phyloP scores from a whole-genome alignment of 2,888 invertebrate genomes.

The Caenorhabditis parvicauda region DNA sequence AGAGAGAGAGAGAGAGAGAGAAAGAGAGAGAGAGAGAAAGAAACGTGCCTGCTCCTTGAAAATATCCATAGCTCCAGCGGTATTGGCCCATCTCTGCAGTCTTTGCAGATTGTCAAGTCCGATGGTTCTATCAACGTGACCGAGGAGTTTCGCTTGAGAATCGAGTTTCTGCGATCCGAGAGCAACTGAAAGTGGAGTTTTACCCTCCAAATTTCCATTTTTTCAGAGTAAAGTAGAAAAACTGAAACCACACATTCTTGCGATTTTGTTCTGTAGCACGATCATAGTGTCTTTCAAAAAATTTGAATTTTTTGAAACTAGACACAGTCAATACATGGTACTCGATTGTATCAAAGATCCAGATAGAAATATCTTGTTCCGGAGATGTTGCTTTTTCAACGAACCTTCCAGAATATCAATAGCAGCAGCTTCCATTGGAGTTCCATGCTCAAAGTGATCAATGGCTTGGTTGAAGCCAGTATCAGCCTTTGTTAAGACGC shows the following conservation, averaged over 20 bases:
- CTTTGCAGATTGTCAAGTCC: slow-evolving; percentile 60
- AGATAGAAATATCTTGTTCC: too few species aligned
- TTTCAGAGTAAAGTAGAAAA: too few species aligned
- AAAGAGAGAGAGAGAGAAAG: neutral
- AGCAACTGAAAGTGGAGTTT: slow-evolving; percentile 34
- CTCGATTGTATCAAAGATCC: too few species aligned
- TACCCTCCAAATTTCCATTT: neutral
- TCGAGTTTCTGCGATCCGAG: slow-evolving; percentile 58
- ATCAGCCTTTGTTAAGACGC: slow-evolving; percentile 57
- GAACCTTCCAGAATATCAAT: slow-evolving; percentile 58
- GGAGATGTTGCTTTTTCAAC: neutral
- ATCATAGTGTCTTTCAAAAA: too few species aligned
- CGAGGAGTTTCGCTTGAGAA: slow-evolving; percentile 58
- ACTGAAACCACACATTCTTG: too few species aligned
- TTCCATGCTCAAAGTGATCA: slow-evolving; percentile 58
- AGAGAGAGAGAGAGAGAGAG: too few species aligned
- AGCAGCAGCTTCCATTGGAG: slow-evolving; percentile 58
- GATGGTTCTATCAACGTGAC: slow-evolving; percentile 60
- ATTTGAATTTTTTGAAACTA: neutral
- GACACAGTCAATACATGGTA: too few species aligned
- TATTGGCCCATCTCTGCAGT: slow-evolving; percentile 62
- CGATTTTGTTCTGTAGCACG: too few species aligned
- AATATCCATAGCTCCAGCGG: slow-evolving; percentile 61
- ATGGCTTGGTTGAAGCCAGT: slow-evolving; percentile 61
- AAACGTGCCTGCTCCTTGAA: slow-evolving; percentile 59